phyloP scores from a whole-genome alignment of 1,140 invertebrate genomes.

The Brachionus angularis region DNA sequence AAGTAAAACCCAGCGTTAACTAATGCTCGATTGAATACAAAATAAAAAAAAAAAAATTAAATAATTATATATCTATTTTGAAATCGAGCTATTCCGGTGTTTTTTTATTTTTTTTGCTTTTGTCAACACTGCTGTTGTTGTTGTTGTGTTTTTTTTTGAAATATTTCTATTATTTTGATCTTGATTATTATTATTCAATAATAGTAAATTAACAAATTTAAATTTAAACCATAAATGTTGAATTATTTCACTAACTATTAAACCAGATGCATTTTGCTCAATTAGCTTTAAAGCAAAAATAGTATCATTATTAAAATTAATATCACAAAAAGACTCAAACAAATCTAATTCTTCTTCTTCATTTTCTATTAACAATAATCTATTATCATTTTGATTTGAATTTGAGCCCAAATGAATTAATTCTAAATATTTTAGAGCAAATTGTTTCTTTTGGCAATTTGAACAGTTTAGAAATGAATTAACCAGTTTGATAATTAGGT shows the following conservation, averaged over 20 bases:
- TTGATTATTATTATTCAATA: too few relatives aligned
- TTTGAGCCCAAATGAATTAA: conserved; percentile 26
- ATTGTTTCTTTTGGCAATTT: not conserved
- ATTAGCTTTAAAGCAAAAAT: conserved; percentile 24
- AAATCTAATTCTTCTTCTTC: not conserved
- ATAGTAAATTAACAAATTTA: conserved; percentile 13
- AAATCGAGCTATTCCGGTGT: too few relatives aligned
- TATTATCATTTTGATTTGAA: not conserved
- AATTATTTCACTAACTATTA: conserved; percentile 29
- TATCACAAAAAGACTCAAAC: conserved; percentile 36
- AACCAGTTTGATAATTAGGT: not conserved
- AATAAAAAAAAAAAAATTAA: too few relatives aligned
- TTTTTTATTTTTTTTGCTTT: too few relatives aligned
- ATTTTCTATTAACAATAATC: not conserved
- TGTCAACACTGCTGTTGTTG: too few relatives aligned
- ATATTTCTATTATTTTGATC: too few relatives aligned
- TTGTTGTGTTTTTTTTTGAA: too few relatives aligned
- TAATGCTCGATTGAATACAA: too few relatives aligned
- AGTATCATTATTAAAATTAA: conserved; percentile 34
- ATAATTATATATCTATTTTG: too few relatives aligned
- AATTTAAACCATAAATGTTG: conserved; percentile 24
- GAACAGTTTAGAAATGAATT: not conserved
- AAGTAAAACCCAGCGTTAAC: too few relatives aligned
- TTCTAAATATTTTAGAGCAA: conserved; percentile 37
- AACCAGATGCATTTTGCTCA: conserved; percentile 33